Conservation (phyloP, 2,113 vertebrate genomes). For the Carollia perspicillata region DNA sequence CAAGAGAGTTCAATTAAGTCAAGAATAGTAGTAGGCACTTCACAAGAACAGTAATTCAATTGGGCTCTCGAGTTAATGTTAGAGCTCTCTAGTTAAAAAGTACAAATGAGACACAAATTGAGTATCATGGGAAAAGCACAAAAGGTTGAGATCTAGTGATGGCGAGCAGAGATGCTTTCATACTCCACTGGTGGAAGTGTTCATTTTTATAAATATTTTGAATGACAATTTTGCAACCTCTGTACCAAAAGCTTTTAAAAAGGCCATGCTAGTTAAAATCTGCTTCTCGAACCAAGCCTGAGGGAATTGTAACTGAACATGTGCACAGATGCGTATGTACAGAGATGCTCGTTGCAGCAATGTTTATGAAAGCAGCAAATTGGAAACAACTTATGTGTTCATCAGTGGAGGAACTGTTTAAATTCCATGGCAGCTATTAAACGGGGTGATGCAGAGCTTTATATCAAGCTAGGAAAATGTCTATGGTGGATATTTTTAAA, state of each 20-base stretch:
- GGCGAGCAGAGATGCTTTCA: background rate
- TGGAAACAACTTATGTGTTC: slow-evolving; percentile 53
- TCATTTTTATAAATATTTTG: slow-evolving; percentile 14
- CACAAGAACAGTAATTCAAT: background rate
- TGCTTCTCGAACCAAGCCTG: slow-evolving; percentile 36
- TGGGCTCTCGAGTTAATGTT: background rate
- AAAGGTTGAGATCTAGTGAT: background rate
- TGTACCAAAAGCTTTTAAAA: background rate
- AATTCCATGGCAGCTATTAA: slow-evolving; percentile 55
- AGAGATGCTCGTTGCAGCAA: background rate
- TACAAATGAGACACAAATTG: background rate
- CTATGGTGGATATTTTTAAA: slow-evolving; percentile 34
- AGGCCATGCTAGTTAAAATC: background rate
- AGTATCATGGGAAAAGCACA: background rate
- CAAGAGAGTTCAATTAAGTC: background rate
- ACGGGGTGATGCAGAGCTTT: slow-evolving; percentile 42
- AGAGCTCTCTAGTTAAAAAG: background rate
- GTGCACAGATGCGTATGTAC: background rate
- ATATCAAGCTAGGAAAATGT: slow-evolving; percentile 11
- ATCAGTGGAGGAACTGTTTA: slow-evolving; percentile 35
- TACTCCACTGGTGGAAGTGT: background rate
- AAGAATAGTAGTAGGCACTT: background rate
- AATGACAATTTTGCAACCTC: background rate
- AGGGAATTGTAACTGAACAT: slow-evolving; percentile 21
- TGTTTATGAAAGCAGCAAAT: slow-evolving; percentile 65